These are phyloP conservation scores for Brenthis ino DNA, from an alignment of 2,888 invertebrate species.

Conservation along the genomic window DNA sequence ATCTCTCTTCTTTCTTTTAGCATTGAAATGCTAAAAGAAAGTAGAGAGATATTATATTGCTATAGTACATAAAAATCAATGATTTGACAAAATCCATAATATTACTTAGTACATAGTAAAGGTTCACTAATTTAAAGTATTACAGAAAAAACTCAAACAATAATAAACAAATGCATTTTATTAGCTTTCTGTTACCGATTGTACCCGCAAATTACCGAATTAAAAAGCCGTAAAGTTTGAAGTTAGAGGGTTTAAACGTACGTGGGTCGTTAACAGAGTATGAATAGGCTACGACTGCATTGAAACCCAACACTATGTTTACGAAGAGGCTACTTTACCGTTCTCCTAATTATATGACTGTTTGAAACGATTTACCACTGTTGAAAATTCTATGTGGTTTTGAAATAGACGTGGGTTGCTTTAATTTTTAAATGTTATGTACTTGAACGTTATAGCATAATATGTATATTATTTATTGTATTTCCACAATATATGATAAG, in stretches of 20 bases:
- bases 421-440: neutral
- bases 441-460: neutral
- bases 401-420: neutral
- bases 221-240: constrained; percentile 20
- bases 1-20: no score
- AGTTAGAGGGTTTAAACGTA: constrained; percentile 17
- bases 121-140: no score
- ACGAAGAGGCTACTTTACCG: constrained; percentile 12
- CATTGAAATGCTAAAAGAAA: no score
- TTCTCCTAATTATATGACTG: constrained; percentile 20
- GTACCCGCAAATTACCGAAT: constrained; percentile 25
- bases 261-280: constrained; percentile 8
- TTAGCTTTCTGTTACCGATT: neutral
- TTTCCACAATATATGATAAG: no score
- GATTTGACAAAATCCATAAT: no score
- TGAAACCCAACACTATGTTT: constrained; percentile 20
- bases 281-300: constrained; percentile 17
- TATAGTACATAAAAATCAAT: no score
- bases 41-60: no score
- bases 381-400: neutral
- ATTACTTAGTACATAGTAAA: no score
- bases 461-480: no score
- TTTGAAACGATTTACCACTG: constrained; percentile 12
- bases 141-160: neutral
- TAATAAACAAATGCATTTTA: neutral